Base-by-base conservation (phyloP, 2,797 vertebrate species). In the Coendou prehensilis region DNA sequence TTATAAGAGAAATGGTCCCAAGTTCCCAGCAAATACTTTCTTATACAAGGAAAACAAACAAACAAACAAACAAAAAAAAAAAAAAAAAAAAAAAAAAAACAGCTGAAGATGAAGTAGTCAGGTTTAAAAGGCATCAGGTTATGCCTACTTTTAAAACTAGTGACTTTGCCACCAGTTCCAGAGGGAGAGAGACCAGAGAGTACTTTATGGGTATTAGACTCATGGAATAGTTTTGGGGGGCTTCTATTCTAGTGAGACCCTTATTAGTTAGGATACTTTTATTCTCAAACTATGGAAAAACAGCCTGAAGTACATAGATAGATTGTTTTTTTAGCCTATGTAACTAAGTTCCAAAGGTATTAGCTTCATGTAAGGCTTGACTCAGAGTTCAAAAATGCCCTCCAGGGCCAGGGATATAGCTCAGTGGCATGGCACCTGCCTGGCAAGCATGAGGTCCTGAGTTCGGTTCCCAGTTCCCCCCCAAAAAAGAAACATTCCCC, bases 221-320 rank as follows among this genome's bases (percentile, higher is more conserved):
- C n/a, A 78, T 41, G 33, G 30, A 95, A 79, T 80, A 87, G 14
- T 86, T 63, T n/a, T 85, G 10, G 6, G 28, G 10, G 11, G 11
- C 2, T 26, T 73, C 73, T 91, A 14, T 88, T 94, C 73, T 57
- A 95, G 45, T 69, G 57, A 88, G 14, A 82, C 33, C 54, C 47
- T 90, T 84, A 56, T 78, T 81, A 52, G n/a, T 91, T 89, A 94
- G 30, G 14, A 45, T 91, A 45, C 10, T 80, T 85, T 94, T n/a
- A 63, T 50, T 91, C 93, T 95, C n/a, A 87, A 96, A 22, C 52
- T 78, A 81, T n/a, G 96, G 63, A 80, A 96, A 89, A 75, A 20
- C 56, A 90, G 69, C 41, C 47, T 82, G 90, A 96, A 79, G 30
- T 64, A 22, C 37, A 79, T 94, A 76, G 91, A 59, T 69, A 73